These are phyloP conservation scores for Nasonia longicornis DNA, from an alignment of 1,140 invertebrate species.

Conservation along the genomic window DNA sequence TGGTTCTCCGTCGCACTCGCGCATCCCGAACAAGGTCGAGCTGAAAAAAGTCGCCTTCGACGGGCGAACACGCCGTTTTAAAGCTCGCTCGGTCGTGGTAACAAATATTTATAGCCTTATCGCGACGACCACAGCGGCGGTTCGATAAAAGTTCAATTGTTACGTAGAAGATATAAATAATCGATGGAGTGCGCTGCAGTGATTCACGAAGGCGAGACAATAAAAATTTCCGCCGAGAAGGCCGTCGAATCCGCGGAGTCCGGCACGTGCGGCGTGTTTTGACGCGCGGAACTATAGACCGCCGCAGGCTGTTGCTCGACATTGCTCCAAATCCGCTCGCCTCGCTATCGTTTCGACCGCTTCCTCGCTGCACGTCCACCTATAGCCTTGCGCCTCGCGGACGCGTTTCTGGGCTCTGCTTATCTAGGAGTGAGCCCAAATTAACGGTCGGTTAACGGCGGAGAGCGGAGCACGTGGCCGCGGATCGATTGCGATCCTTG, in stretches of 20 bases:
- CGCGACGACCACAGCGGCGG: not conserved
- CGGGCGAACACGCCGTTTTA: not conserved
- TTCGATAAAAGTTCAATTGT: not conserved
- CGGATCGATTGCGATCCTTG: conserved; percentile 44
- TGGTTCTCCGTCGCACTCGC: not conserved
- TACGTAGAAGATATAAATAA: not conserved
- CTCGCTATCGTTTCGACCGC: not conserved
- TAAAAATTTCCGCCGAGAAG: not conserved
- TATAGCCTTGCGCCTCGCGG: too few relatives aligned
- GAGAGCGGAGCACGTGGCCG: conserved; percentile 39
- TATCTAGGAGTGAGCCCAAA: too few relatives aligned
- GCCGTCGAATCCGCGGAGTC: not conserved
- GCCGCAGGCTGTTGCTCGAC: conserved; percentile 12
- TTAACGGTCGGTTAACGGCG: not conserved
- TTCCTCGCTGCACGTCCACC: too few relatives aligned
- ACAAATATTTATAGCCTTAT: not conserved
- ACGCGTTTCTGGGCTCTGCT: too few relatives aligned
- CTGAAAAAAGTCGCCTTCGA: not conserved
- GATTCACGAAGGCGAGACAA: not conserved
- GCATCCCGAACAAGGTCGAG: not conserved
- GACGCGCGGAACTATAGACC: not conserved
- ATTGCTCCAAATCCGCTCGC: conserved; percentile 38
- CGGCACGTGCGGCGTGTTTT: not conserved
- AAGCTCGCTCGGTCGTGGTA: not conserved
- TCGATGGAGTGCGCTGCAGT: not conserved